Conservation (phyloP, 2,113 vertebrate species). For the Notothenia rossii region DNA sequence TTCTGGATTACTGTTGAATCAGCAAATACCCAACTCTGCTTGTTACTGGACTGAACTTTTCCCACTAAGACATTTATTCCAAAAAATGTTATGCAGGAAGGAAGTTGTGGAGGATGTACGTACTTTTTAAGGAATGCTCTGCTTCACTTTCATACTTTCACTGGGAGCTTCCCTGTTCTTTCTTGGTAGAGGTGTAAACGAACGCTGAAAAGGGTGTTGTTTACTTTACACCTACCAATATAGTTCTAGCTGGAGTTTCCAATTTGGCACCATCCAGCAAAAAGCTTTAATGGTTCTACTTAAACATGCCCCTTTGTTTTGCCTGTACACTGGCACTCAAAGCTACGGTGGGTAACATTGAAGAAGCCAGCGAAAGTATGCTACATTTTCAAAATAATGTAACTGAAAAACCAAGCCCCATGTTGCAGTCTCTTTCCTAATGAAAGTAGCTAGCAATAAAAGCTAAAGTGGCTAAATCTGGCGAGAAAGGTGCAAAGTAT, state of each 20-base stretch:
- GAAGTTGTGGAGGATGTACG: neutral
- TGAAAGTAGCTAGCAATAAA: no score
- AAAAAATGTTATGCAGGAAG: neutral
- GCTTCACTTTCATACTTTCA: neutral
- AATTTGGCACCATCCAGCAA: neutral
- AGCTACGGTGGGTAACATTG: no score
- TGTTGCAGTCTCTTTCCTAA: no score
- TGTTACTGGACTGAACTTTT: constrained; percentile 39
- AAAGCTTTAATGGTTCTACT: neutral
- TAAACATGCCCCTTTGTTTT: neutral
- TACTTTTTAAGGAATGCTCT: constrained; percentile 5
- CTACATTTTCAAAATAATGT: no score
- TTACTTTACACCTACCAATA: constrained; percentile 16
- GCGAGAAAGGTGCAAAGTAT: no score
- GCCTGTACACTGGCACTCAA: neutral
- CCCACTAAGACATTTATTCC: constrained; percentile 39
- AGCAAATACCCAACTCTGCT: constrained; percentile 20
- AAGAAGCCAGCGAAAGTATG: no score
- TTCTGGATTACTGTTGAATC: constrained; percentile 25
- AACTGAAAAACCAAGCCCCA: no score
- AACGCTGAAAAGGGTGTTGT: neutral
- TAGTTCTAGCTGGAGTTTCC: neutral
- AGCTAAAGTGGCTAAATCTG: no score
- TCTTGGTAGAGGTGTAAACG: neutral
- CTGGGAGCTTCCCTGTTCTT: neutral